Evolutionary conservation across 2,113 vertebrate genomes (phyloP), one percentile per base, ranked within the genome.

Genomic region (Cephalopholis sonnerati): DNA sequence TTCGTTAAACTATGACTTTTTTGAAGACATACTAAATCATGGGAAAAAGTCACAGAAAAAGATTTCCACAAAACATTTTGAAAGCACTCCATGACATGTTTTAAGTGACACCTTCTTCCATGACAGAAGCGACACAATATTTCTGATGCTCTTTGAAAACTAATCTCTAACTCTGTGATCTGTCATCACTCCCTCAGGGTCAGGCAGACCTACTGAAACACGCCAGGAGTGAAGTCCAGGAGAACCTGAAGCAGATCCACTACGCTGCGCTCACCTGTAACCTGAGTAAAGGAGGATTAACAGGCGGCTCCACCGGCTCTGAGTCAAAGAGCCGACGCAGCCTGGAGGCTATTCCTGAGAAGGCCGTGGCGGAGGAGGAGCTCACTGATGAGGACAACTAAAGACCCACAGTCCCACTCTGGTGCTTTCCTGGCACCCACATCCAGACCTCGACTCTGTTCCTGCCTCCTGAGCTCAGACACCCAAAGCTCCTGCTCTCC

Each of bases 221-320:
- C 0, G 98, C 98, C 85, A 96, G 96, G 90, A 96, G 94, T 0
- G 98, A 99, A 93, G 97, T 98, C 74, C 86, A 96, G 95, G 98
- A 99, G 88, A 99, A 98, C 93, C 94, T 99, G 68, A 99, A 98
- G 90, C 98, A 99, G 96, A 97, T 99, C 93, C 97, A 98, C 92
- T 98, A 97, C 44, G 97, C 97, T 3, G 96, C 96, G 9, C 91
- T 98, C 80, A 97, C 98, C 0, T 98, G 97, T 85, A 96, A 96
- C 86, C 96, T 99, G 87, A 95, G 94, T 81, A 99, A 97, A 70
- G 96, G 96, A 7, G 94, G 95, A 2, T 27, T 64, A 0, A 93
- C 83, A 2, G 75, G 79, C 3, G 88, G 84, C 2, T 91, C 89
- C 9, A 75, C 87, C 0, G 74, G 89, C 63, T 93, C 92, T 4